These are phyloP conservation scores for Limonius californicus DNA, from an alignment of 1,140 invertebrate species.

Conservation along the genomic window DNA sequence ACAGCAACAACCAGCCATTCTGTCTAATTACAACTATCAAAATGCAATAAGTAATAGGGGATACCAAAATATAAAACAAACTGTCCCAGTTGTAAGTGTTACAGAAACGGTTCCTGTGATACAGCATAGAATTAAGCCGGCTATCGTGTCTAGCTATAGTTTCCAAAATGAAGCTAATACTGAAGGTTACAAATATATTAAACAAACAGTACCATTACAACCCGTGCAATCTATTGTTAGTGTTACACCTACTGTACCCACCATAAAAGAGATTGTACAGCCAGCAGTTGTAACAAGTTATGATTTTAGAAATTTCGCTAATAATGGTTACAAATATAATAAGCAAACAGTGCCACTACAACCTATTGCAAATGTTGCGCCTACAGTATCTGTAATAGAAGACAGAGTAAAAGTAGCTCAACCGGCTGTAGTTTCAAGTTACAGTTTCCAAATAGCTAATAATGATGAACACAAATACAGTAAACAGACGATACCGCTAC, in stretches of 20 bases:
- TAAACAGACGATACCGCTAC: constrained; percentile 8
- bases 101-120: background rate
- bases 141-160: background rate
- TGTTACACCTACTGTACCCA: background rate
- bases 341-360: background rate
- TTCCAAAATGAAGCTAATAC: background rate
- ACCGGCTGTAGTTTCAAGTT: constrained; percentile 23
- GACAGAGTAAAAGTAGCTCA: background rate
- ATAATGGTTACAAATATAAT: too few relatives aligned
- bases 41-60: background rate
- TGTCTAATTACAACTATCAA: background rate
- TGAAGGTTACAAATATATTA: background rate
- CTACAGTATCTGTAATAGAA: background rate
- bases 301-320: constrained; percentile 1
- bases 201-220: background rate
- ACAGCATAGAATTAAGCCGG: background rate
- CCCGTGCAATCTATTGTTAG: background rate
- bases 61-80: background rate
- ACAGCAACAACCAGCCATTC: background rate
- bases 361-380: background rate
- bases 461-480: background rate
- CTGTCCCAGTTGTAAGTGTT: background rate
- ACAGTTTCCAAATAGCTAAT: constrained; percentile 15
- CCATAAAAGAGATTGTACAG: background rate
- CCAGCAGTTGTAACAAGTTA: constrained; percentile 29